A percentile compares a stretch with the other conserved stretches of the same genome.
Conservation (phyloP, 2,113 vertebrate genomes). For the Caracal caracal region DNA sequence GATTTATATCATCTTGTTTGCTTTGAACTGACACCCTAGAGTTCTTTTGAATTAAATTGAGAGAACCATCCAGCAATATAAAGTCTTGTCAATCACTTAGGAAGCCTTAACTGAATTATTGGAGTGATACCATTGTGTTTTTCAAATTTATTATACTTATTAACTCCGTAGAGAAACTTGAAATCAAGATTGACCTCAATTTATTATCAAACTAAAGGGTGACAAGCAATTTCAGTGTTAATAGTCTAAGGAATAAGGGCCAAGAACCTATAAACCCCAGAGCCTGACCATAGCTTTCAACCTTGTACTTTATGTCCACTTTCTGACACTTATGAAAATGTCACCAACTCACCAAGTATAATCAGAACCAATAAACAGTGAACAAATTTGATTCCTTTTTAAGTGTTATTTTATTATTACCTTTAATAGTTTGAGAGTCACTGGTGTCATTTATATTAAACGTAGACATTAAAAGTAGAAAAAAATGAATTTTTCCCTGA, state of each 20-base stretch:
- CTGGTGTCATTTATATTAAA: background rate
- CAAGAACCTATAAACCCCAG: background rate
- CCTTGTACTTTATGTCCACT: background rate
- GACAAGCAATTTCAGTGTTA: constrained; percentile 37
- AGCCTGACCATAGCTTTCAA: constrained; percentile 25
- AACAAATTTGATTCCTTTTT: background rate
- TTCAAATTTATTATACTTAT: constrained; percentile 34
- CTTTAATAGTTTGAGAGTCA: background rate
- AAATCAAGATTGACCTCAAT: constrained; percentile 28
- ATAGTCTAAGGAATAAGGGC: constrained; percentile 5
- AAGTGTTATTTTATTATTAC: constrained; percentile 6
- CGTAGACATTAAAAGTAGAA: background rate
- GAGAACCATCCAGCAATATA: background rate
- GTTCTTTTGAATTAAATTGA: background rate
- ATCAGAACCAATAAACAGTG: background rate
- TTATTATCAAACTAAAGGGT: constrained; percentile 49
- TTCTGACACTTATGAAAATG: constrained; percentile 35
- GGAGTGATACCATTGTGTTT: background rate
- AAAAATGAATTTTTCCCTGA: background rate
- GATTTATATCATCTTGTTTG: background rate
- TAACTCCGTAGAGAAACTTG: background rate
- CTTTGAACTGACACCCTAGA: background rate
- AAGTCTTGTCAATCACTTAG: background rate
- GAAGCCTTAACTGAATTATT: background rate
- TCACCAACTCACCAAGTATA: background rate